Conservation (phyloP, 2,888 invertebrate genomes). For the Sesia bembeciformis region DNA sequence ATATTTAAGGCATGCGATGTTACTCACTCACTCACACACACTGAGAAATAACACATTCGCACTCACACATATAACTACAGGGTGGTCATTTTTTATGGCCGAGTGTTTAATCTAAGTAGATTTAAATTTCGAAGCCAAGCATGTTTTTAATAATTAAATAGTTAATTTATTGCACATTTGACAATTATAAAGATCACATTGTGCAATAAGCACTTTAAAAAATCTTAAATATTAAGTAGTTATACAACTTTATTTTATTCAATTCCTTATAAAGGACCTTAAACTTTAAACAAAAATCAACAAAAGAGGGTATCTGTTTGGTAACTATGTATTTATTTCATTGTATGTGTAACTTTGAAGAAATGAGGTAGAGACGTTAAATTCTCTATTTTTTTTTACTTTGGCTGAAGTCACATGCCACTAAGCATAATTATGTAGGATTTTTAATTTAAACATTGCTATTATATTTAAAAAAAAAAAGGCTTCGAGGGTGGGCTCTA, state of each 20-base stretch:
- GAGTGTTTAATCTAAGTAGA: slow-evolving; percentile 1
- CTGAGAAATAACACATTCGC: slow-evolving; percentile 8
- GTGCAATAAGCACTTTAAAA: slow-evolving; percentile 31
- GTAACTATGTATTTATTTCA: slow-evolving; percentile 27
- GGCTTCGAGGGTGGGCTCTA: slow-evolving; percentile 32
- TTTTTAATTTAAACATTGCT: slow-evolving; percentile 4
- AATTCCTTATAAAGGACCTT: slow-evolving; percentile 4
- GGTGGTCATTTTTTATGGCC: slow-evolving; percentile 16
- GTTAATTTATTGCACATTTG: slow-evolving; percentile 14
- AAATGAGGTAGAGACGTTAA: slow-evolving; percentile 38
- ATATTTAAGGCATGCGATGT: slow-evolving; percentile 5
- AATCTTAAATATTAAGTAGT: slow-evolving; percentile 19
- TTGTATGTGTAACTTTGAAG: slow-evolving; percentile 13
- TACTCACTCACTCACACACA: slow-evolving; percentile 19
- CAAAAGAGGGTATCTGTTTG: slow-evolving; percentile 13
- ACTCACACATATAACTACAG: slow-evolving; percentile 8
- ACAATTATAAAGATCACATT: slow-evolving; percentile 33
- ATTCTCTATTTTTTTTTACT: slow-evolving; percentile 4
- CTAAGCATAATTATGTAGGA: slow-evolving; percentile 8
- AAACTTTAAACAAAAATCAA: slow-evolving; percentile 17
- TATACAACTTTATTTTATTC: slow-evolving; percentile 4
- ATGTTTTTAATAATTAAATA: slow-evolving; percentile 4
- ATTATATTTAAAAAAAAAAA: neutral
- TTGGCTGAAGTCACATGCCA: slow-evolving; percentile 12
- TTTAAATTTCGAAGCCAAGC: slow-evolving; percentile 13